phyloP scores from a whole-genome alignment of 2,113 vertebrate species.

The Brachypodius melanocephalos region DNA sequence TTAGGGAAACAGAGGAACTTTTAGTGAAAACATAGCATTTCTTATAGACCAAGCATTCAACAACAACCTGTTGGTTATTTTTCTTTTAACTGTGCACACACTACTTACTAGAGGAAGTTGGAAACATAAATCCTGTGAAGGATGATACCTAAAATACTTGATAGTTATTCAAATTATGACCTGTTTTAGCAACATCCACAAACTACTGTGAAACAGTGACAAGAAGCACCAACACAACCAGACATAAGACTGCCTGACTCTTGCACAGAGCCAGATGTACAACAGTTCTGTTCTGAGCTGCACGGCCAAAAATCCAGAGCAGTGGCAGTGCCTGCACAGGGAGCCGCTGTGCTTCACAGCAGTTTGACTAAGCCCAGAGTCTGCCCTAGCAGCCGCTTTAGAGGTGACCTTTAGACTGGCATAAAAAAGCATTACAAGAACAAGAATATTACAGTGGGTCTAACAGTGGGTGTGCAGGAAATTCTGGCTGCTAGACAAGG shows the following conservation, averaged over 20 bases:
- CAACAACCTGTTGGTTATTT: not conserved
- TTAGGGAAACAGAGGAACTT: not conserved
- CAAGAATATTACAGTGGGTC: not conserved
- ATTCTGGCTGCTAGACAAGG: slow-evolving; percentile 16
- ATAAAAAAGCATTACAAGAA: not conserved
- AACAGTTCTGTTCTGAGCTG: not conserved
- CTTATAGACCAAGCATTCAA: not conserved
- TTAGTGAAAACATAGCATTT: not conserved
- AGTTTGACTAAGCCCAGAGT: not conserved
- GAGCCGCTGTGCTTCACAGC: not conserved
- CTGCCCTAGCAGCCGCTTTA: not conserved
- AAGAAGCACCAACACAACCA: not conserved
- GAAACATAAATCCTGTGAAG: not conserved
- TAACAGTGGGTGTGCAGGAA: slow-evolving; percentile 18
- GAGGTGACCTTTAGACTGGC: not conserved
- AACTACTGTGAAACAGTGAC: not conserved
- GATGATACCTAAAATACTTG: not conserved
- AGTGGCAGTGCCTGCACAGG: not conserved
- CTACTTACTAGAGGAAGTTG: not conserved
- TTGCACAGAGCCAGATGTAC: not conserved
- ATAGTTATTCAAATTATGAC: not conserved
- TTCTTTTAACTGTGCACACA: not conserved
- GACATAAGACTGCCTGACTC: not conserved
- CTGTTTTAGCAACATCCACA: not conserved
- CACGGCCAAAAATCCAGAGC: not conserved